A percentile compares a stretch with the other conserved stretches of the same genome.
phyloP scores from a whole-genome alignment of 2,797 vertebrate species.

The Ambastaia sidthimunki region DNA sequence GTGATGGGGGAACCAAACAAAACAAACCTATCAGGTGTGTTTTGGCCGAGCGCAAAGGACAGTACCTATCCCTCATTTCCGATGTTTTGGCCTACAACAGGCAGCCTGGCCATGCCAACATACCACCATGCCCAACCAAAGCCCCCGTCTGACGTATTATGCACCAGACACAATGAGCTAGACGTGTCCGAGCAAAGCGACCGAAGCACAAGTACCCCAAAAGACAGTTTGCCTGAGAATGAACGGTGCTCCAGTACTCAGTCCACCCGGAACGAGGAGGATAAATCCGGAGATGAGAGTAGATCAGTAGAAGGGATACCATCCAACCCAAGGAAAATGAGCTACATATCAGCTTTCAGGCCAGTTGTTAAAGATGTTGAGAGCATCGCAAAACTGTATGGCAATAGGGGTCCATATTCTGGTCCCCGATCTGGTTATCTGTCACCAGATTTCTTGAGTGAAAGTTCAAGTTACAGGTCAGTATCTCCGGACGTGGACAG shows the following conservation, averaged over 20 bases:
- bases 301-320: slow-evolving; percentile 74
- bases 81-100: slow-evolving; percentile 93
- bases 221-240: slow-evolving; percentile 76
- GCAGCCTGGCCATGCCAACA: slow-evolving; percentile 86
- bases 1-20: slow-evolving; percentile 79
- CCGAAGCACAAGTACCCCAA: slow-evolving; percentile 79
- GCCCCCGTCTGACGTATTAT: slow-evolving; percentile 77
- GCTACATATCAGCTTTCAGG: slow-evolving; percentile 94
- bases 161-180: slow-evolving; percentile 72
- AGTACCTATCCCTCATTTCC: slow-evolving; percentile 91
- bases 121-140: slow-evolving; percentile 87
- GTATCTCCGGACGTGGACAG: slow-evolving; percentile 91
- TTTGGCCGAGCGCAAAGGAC: slow-evolving; percentile 88
- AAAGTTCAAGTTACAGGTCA: slow-evolving; percentile 94
- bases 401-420: slow-evolving; percentile 82
- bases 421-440: slow-evolving; percentile 82
- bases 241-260: slow-evolving; percentile 83
- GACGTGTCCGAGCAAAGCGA: slow-evolving; percentile 81
- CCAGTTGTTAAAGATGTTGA: slow-evolving; percentile 95
- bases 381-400: slow-evolving; percentile 94
- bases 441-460: slow-evolving; percentile 92
- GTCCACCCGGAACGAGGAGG: slow-evolving; percentile 79
- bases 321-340: slow-evolving; percentile 81
- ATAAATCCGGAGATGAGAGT: slow-evolving; percentile 81
- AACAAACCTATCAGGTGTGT: slow-evolving; percentile 81